These are phyloP conservation scores for Grallaria varia DNA, from an alignment of 2,113 vertebrate species.

Conservation along the genomic window DNA sequence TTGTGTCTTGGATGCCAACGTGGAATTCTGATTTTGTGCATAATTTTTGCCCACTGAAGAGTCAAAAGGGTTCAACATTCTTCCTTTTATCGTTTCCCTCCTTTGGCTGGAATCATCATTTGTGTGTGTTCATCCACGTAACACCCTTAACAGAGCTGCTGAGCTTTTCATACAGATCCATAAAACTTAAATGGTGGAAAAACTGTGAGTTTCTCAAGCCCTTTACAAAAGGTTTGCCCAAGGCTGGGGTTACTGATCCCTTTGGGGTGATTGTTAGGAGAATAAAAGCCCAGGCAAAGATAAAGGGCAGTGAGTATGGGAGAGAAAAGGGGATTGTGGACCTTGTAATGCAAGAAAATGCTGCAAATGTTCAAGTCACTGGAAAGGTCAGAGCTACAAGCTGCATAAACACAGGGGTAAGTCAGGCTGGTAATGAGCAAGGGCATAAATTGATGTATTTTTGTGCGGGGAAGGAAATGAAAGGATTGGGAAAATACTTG, in stretches of 20 bases:
- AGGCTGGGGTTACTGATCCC: background rate
- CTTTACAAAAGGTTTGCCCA: background rate
- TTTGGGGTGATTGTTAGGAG: background rate
- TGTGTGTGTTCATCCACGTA: background rate
- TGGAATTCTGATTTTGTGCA: background rate
- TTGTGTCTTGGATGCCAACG: background rate
- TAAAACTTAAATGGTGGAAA: constrained; percentile 38
- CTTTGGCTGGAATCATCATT: background rate
- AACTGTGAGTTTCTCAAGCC: background rate
- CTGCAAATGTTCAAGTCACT: background rate
- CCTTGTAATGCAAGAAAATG: background rate
- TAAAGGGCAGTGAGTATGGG: background rate
- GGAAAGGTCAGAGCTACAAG: constrained; percentile 17
- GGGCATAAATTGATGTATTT: background rate
- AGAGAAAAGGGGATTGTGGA: background rate
- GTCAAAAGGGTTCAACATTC: background rate
- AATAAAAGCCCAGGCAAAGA: background rate
- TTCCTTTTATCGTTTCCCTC: background rate
- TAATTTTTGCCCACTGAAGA: background rate
- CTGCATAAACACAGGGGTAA: background rate
- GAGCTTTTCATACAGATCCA: constrained; percentile 26
- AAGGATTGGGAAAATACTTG: background rate
- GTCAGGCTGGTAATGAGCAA: background rate
- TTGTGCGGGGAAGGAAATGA: background rate
- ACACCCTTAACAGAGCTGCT: background rate